Evolutionary conservation across 1,140 invertebrate genomes (phyloP).

Genomic region (Caenorhabditis brenneri): DNA sequence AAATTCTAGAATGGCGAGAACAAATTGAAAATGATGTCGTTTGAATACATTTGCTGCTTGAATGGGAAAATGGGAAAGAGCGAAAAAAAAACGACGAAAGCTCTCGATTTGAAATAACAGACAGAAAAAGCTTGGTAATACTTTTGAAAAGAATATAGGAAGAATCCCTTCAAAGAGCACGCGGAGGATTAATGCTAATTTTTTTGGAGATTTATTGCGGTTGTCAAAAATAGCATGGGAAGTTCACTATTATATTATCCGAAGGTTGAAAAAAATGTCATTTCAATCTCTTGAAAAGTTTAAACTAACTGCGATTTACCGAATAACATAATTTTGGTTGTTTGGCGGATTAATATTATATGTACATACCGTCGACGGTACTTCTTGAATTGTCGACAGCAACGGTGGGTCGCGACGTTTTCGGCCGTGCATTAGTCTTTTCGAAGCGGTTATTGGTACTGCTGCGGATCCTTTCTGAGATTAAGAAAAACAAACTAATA

Average conservation of each 20-base stretch:
- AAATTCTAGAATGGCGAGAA: background rate
- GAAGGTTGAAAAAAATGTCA: no score
- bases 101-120: no score
- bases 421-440: background rate
- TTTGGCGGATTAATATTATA: background rate
- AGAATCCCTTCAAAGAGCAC: no score
- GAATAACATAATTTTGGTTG: background rate
- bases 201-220: no score
- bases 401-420: background rate
- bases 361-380: slow-evolving; percentile 29
- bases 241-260: no score
- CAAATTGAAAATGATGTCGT: background rate
- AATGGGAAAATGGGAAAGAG: background rate
- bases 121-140: no score
- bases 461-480: background rate
- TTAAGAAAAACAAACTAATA: background rate
- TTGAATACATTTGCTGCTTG: background rate
- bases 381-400: background rate
- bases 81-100: no score
- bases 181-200: no score
- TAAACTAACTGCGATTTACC: no score
- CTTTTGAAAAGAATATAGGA: no score
- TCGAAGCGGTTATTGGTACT: background rate
- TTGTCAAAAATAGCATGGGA: no score
- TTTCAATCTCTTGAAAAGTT: no score